Evolutionary conservation across 2,113 vertebrate genomes (phyloP).

Genomic region (Elgaria multicarinata): DNA sequence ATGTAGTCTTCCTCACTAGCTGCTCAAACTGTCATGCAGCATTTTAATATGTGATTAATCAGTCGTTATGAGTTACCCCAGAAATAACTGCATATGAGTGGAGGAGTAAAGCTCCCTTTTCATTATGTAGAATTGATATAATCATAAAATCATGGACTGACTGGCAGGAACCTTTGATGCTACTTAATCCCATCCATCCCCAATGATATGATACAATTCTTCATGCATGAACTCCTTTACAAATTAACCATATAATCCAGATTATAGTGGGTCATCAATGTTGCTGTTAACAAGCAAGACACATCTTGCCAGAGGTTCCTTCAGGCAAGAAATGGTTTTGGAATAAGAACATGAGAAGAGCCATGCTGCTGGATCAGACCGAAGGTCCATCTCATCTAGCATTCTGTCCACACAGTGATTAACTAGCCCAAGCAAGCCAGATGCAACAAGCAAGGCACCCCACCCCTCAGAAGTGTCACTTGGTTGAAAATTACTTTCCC

Average conservation of each 20-base stretch:
- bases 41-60: conserved; percentile 71
- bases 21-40: conserved; percentile 70
- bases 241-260: background rate
- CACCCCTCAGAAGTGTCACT: background rate
- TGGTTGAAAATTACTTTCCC: background rate
- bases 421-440: background rate
- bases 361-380: too few relatives aligned
- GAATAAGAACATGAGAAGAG: background rate
- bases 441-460: background rate
- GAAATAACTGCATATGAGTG: background rate
- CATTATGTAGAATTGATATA: background rate
- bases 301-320: background rate
- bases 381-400: too few relatives aligned
- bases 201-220: background rate
- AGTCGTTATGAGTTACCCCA: conserved; percentile 62
- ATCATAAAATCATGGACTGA: rapidly evolving
- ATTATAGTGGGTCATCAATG: background rate
- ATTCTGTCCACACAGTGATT: too few relatives aligned
- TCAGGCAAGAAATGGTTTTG: background rate
- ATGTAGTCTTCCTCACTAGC: conserved; percentile 70
- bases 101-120: conserved; percentile 39
- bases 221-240: background rate
- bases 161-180: background rate
- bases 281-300: background rate
- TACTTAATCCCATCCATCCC: background rate